phyloP scores from a whole-genome alignment of 2,888 invertebrate genomes.

The Nomada lathburiana region DNA sequence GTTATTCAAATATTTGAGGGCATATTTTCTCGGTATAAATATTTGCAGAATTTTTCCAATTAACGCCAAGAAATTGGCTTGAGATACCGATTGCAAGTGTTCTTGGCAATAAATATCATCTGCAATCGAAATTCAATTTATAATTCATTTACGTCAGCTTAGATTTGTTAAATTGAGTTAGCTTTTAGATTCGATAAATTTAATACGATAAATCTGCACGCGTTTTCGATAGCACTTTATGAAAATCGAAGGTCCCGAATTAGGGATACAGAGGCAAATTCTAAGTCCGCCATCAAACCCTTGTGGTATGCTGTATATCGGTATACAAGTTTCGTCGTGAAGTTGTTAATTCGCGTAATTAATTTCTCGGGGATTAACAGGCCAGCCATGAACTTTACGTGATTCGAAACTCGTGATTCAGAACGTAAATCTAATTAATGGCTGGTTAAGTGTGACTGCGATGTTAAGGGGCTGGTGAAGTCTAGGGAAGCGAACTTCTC shows the following conservation, averaged over 20 bases:
- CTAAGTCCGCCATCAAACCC: conserved; percentile 18
- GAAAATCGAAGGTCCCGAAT: no score
- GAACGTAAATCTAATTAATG: conserved; percentile 61
- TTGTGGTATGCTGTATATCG: background rate
- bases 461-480: conserved; percentile 44
- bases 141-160: no score
- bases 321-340: conserved; percentile 49
- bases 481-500: conserved; percentile 32
- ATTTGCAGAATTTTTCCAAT: background rate
- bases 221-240: no score
- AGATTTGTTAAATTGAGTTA: no score
- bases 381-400: conserved; percentile 36
- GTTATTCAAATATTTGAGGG: no score
- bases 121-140: no score
- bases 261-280: no score
- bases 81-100: background rate
- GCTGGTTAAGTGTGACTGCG: conserved; percentile 50
- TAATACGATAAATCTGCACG: no score
- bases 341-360: conserved; percentile 61
- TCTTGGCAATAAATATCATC: no score
- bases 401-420: conserved; percentile 59
- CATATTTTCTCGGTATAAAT: background rate
- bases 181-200: no score
- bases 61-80: background rate
- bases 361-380: conserved; percentile 54